Evolutionary conservation across 2,797 vertebrate genomes (phyloP), one percentile per base, ranked within the genome.

Genomic region (Potorous gilbertii): DNA sequence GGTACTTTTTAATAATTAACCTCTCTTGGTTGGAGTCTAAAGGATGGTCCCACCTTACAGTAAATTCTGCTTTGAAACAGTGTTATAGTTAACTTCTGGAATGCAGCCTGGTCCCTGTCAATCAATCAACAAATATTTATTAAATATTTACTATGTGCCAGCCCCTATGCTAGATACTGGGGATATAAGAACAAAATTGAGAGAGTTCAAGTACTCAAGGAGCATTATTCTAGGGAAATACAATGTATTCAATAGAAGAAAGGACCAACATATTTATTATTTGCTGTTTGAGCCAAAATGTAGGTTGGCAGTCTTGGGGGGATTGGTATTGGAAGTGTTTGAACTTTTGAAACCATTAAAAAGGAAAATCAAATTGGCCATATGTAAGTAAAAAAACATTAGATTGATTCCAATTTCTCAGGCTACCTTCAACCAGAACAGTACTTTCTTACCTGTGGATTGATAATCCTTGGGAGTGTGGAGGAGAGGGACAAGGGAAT

Each of bases 281-380:
- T 46, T 92, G 46, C 56, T 31, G 3, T 27, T 4, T 81, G 34
- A 57, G 56, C 92, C 95, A 93, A 94, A 5, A 74, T 14, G 93
- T 8, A 28, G 52, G 74, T 24, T 46, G 74, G 21, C 27, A 27
- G 40, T 50, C 21, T 50, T 87, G 74, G 74, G 40, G 21, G 40
- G 3, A 27, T 50, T 11, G 74, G 24, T 27, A 2, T 87, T 87
- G 28, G 9, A 94, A 57, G 55, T 90, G 24, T 6, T 29, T 90
- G 54, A 93, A 56, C 46, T 55, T 93, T 92, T 94, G 90, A 93
- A 56, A 92, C 94, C 91, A 91, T 87, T 90, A 94, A 96, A 91
- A 90, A 21, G 40, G 34, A 57, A 74, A 66, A 81, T 91, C 9
- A n/a, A 54, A 31, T 74, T 93, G 89, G 57, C 87, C 91, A 87